These are phyloP conservation scores for Polyploca ridens DNA, from an alignment of 2,888 invertebrate species.

Conservation along the genomic window DNA sequence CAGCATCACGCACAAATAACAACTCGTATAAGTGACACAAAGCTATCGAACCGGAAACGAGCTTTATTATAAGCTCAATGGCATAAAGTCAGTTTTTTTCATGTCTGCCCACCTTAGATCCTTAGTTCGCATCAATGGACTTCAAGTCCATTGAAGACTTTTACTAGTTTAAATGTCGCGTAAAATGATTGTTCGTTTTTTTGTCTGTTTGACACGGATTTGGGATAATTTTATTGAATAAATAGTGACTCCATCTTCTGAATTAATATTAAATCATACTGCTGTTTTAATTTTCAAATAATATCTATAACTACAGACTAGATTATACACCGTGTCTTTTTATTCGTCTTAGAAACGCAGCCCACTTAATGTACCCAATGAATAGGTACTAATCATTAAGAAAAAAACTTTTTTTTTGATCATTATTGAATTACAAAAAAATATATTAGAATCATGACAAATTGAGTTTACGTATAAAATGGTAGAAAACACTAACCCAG, in stretches of 20 bases:
- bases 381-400: no score
- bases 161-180: conserved; percentile 50
- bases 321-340: no score
- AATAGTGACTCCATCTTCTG: not conserved
- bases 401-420: no score
- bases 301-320: no score
- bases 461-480: no score
- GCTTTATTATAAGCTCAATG: conserved; percentile 1
- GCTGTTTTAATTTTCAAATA: no score
- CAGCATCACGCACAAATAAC: conserved; percentile 8
- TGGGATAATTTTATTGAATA: conserved; percentile 30
- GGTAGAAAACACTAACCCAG: no score
- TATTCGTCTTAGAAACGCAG: no score
- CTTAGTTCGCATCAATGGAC: conserved; percentile 22
- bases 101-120: conserved; percentile 31
- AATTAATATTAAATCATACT: not conserved
- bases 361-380: no score
- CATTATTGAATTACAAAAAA: no score
- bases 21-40: conserved; percentile 31
- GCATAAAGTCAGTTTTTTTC: conserved; percentile 38
- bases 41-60: conserved; percentile 52
- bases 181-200: conserved; percentile 37
- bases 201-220: conserved; percentile 30
- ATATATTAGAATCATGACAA: no score
- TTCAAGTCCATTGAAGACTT: conserved; percentile 37